Conservation (phyloP, 2,888 invertebrate species). For the Calameuta pallipes region DNA sequence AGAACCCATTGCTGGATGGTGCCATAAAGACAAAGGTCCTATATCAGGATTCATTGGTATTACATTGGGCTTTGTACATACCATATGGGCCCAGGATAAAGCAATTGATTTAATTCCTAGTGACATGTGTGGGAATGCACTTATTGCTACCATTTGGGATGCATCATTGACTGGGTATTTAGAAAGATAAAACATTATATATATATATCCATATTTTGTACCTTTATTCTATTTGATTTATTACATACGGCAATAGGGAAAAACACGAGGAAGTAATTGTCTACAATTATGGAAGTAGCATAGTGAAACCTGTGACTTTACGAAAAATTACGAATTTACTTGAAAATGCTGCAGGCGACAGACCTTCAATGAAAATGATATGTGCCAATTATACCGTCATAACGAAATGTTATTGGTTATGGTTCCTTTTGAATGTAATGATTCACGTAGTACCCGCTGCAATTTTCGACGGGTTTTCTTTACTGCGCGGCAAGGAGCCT, state of each 20-base stretch:
- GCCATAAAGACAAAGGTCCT: slow-evolving; percentile 35
- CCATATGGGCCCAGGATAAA: slow-evolving; percentile 22
- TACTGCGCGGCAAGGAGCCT: slow-evolving; percentile 41
- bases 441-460: slow-evolving; percentile 46
- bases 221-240: background rate
- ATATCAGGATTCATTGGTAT: slow-evolving; percentile 21
- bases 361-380: slow-evolving; percentile 32
- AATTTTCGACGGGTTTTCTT: slow-evolving; percentile 33
- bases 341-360: background rate
- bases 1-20: slow-evolving; percentile 45
- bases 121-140: slow-evolving; percentile 45
- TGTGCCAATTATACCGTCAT: slow-evolving; percentile 29
- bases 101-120: slow-evolving; percentile 43
- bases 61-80: slow-evolving; percentile 39
- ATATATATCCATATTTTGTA: background rate
- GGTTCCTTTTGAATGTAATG: slow-evolving; percentile 30
- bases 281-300: slow-evolving; percentile 87
- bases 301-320: slow-evolving; percentile 69
- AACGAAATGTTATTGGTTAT: slow-evolving; percentile 25
- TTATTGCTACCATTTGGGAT: slow-evolving; percentile 46
- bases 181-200: background rate
- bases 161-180: background rate
- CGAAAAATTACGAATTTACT: background rate
- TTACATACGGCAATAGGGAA: background rate
- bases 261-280: slow-evolving; percentile 68